Evolutionary conservation across 2,113 vertebrate species (phyloP).

Genomic region (Xenus cinereus): DNA sequence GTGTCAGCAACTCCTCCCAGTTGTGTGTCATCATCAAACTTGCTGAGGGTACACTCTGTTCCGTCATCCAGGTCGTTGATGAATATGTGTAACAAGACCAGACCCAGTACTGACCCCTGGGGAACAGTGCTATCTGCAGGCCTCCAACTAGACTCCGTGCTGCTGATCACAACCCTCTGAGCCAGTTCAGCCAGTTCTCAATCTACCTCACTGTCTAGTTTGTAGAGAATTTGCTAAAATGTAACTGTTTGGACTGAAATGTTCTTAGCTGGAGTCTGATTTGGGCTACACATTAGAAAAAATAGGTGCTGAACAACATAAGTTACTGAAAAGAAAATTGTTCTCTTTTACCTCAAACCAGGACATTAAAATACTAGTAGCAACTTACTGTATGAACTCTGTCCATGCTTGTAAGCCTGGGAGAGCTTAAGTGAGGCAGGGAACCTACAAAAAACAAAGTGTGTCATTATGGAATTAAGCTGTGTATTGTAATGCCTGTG

Average conservation of each 20-base stretch:
- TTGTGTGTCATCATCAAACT: neutral
- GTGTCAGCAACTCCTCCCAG: neutral
- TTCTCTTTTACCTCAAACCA: neutral
- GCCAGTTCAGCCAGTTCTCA: neutral
- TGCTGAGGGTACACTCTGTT: neutral
- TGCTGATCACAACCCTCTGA: neutral
- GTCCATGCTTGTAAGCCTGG: neutral
- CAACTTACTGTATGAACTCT: neutral
- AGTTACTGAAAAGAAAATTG: neutral
- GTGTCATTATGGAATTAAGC: neutral
- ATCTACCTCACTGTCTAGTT: neutral
- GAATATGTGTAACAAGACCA: neutral
- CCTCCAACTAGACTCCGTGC: neutral
- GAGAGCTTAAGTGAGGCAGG: neutral
- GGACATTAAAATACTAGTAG: neutral
- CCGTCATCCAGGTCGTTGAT: neutral
- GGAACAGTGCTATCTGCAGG: neutral
- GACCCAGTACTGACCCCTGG: neutral
- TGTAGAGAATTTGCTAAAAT: neutral
- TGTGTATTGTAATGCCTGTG: neutral
- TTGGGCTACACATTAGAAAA: neutral
- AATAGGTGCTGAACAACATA: neutral
- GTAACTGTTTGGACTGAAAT: neutral
- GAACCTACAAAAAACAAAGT: neutral
- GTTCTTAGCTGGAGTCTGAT: neutral